phyloP scores from a whole-genome alignment of 2,888 invertebrate genomes.

The Dilophus febrilis region DNA sequence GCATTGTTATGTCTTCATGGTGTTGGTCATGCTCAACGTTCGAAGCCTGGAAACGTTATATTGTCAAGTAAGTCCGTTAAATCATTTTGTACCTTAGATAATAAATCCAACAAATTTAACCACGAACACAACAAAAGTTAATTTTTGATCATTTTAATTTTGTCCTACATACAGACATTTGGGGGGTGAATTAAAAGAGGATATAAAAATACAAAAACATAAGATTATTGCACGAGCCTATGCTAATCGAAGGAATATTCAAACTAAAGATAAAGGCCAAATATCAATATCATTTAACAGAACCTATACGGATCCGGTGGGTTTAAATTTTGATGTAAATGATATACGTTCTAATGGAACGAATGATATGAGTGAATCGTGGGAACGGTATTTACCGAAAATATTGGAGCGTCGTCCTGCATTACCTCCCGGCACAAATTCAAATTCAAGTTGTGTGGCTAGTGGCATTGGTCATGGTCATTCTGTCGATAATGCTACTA shows the following conservation, averaged over 20 bases:
- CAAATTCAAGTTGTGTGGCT: constrained; percentile 38
- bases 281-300: constrained; percentile 77
- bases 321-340: constrained; percentile 46
- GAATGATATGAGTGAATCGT: constrained; percentile 75
- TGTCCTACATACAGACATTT: constrained; percentile 43
- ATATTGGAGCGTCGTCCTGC: constrained; percentile 73
- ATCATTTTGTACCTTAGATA: neutral
- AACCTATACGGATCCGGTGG: constrained; percentile 80
- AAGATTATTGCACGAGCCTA: constrained; percentile 84
- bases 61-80: constrained; percentile 46
- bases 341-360: constrained; percentile 54
- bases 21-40: constrained; percentile 79
- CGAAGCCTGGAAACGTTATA: constrained; percentile 70
- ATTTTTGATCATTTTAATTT: neutral
- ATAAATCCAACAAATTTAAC: too few species aligned
- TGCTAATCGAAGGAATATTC: constrained; percentile 69
- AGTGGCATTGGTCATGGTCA: constrained; percentile 30
- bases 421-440: constrained; percentile 37
- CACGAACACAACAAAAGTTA: too few species aligned
- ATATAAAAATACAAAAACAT: constrained; percentile 65
- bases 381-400: constrained; percentile 80
- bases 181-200: constrained; percentile 48
- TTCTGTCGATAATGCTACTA: too few species aligned
- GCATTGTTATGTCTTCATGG: constrained; percentile 84
- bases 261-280: constrained; percentile 64